Base-by-base conservation (phyloP, 2,888 invertebrate species). In the Coelinius sp. region DNA sequence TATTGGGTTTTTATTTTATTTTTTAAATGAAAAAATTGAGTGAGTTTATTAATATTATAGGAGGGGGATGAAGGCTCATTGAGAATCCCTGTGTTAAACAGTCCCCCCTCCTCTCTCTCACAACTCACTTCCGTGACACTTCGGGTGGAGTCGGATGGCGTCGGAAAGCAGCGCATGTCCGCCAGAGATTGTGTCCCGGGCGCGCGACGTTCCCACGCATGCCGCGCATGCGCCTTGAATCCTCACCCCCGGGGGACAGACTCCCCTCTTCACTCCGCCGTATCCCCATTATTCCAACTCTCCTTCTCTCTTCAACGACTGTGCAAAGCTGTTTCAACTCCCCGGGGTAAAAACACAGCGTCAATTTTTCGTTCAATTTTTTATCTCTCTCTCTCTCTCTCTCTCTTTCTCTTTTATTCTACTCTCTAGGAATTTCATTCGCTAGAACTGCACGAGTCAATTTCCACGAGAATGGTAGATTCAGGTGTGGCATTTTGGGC, bases 121-220 rank as follows among this genome's bases (percentile, higher is more conserved):
- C 80, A 83, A 59, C n/a, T n/a, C n/a, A 56, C 31, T 35, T 49
- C 83, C 84, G 84, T 79, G 73, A 74, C 75, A 76, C 78, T 75
- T 84, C 84, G 84, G 82, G 44, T 73, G 75, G 77, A 71, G 79
- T 84, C 83, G 83, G 74, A n/a, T 35, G n/a, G n/a, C n/a, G 49
- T 64, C 67, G 64, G 73, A 72, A 68, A 76, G 49, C 63, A 52
- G 31, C 64, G 65, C 27, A 70, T 70, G 59, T 78, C 71, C 74
- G 75, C 75, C 74, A 74, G 77, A 78, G 79, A 79, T 76, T 78
- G 77, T 78, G 77, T 78, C 76, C 77, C 71, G 83, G 82, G 81
- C 82, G 79, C 78, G 80, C 82, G 81, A 83, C 84, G 85, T 86
- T 86, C 86, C 85, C 86, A 85, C 86, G 85, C 81, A 83, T 77